Evolutionary conservation across 2,113 vertebrate genomes (phyloP).

Genomic region (Chloropsis hardwickii): DNA sequence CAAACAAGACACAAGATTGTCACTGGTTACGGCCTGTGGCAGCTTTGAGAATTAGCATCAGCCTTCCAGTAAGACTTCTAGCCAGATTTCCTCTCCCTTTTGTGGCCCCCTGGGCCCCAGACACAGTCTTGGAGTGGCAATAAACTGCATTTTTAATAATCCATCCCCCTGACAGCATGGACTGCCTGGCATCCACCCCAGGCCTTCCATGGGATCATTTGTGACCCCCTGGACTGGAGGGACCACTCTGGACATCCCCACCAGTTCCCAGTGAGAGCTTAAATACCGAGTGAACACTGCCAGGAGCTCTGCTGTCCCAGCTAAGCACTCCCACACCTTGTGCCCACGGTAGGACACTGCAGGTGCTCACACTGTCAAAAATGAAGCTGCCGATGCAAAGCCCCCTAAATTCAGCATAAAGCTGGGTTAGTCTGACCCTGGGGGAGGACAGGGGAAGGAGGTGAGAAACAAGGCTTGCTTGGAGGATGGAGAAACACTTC

Average conservation of each 20-base stretch:
- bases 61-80: neutral
- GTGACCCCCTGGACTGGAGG: neutral
- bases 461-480: neutral
- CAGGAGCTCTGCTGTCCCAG: neutral
- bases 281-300: neutral
- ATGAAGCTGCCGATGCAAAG: neutral
- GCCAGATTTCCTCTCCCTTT: neutral
- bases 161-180: neutral
- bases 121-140: neutral
- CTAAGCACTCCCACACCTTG: neutral
- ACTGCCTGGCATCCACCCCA: neutral
- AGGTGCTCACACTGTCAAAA: neutral
- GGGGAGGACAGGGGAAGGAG: neutral
- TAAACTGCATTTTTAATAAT: neutral
- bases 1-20: neutral
- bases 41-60: neutral
- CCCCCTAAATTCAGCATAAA: neutral
- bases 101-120: neutral
- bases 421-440: neutral
- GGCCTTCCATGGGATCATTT: neutral
- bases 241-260: neutral
- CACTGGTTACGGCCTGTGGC: neutral
- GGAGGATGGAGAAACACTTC: neutral
- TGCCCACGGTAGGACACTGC: neutral
- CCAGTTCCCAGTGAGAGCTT: neutral